Evolutionary conservation across 2,113 vertebrate species (phyloP).

Genomic region (Leucosticte australis): DNA sequence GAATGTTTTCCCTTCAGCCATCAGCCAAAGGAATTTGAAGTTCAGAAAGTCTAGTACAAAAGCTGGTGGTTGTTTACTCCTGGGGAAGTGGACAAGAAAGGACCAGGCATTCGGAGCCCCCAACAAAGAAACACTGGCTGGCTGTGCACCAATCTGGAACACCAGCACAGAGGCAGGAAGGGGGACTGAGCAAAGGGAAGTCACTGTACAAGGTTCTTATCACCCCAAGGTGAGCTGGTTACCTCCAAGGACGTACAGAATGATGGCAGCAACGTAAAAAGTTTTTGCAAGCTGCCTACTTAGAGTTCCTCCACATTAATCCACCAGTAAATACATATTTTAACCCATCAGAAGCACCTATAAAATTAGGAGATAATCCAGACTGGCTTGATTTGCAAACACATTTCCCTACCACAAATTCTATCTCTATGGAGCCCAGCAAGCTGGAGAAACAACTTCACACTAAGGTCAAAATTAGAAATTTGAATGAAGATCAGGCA

Average conservation of each 20-base stretch:
- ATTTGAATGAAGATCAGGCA: neutral
- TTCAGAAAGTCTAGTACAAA: neutral
- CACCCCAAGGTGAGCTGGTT: neutral
- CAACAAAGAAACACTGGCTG: neutral
- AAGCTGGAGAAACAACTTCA: neutral
- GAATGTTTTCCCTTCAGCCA: neutral
- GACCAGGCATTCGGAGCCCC: neutral
- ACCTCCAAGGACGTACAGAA: neutral
- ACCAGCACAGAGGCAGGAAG: neutral
- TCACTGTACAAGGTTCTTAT: neutral
- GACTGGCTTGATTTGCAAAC: neutral
- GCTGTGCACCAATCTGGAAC: neutral
- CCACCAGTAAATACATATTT: neutral
- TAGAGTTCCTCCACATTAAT: neutral
- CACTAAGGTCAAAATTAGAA: neutral
- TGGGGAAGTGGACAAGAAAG: neutral
- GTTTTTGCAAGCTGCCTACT: neutral
- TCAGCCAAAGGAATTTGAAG: neutral
- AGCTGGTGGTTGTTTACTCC: neutral
- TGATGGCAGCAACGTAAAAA: rapidly evolving
- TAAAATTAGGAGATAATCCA: neutral
- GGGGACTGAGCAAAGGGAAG: neutral
- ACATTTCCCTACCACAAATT: neutral
- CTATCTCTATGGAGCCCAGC: neutral
- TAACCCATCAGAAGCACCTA: neutral